phyloP scores from a whole-genome alignment of 2,888 invertebrate species.

The Abscondita cerata region DNA sequence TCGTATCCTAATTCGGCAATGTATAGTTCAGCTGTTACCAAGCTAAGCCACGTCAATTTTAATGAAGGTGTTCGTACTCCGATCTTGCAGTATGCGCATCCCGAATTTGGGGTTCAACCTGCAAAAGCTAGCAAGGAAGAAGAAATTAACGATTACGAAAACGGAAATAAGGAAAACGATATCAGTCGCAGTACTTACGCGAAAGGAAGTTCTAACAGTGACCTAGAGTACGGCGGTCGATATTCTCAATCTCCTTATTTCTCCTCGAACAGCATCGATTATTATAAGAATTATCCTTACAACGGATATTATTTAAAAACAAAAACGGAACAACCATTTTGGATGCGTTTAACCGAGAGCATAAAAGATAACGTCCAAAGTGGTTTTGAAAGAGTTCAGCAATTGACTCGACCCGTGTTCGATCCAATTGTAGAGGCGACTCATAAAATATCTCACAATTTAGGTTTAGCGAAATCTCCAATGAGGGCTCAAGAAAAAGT shows the following conservation, averaged over 20 bases:
- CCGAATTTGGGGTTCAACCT: constrained; percentile 79
- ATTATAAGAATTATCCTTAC: constrained; percentile 68
- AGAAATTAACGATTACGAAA: constrained; percentile 41
- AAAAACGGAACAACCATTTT: constrained; percentile 71
- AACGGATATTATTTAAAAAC: constrained; percentile 65
- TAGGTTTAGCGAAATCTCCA: constrained; percentile 66
- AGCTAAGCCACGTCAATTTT: constrained; percentile 65
- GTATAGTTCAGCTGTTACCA: constrained; percentile 69
- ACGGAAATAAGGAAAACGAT: constrained; percentile 47
- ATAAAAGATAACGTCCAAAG: constrained; percentile 75
- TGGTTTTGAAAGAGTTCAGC: constrained; percentile 73
- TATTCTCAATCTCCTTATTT: constrained; percentile 55
- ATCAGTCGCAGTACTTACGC: constrained; percentile 41
- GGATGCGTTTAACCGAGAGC: constrained; percentile 76
- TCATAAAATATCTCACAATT: constrained; percentile 79
- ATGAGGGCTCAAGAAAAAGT: constrained; percentile 71
- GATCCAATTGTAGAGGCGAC: constrained; percentile 81
- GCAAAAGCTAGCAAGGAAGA: constrained; percentile 66
- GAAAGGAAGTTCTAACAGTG: constrained; percentile 21
- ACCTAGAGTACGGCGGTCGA: constrained; percentile 47
- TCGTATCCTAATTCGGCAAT: constrained; percentile 71
- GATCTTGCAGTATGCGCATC: constrained; percentile 80
- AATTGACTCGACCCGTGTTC: constrained; percentile 70
- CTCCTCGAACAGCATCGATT: constrained; percentile 56
- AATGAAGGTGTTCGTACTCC: constrained; percentile 77